These are phyloP conservation scores for Gasterosteus aculeatus DNA, from an alignment of 2,113 vertebrate species.

Conservation along the genomic window DNA sequence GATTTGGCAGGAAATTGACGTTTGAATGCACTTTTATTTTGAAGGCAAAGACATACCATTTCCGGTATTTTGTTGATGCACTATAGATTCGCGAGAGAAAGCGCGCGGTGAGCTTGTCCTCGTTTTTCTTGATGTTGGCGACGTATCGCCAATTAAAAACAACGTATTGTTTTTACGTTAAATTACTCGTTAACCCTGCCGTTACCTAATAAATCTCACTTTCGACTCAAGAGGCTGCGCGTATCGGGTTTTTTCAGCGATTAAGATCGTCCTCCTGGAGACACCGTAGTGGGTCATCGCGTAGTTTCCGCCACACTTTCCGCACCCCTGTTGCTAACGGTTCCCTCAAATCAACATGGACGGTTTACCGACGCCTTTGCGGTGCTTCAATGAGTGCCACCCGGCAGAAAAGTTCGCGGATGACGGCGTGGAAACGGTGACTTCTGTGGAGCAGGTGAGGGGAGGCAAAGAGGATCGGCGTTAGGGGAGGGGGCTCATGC, in stretches of 20 bases:
- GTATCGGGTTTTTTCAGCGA: not conserved
- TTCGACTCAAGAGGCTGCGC: too few species aligned
- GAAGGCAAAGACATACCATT: not conserved
- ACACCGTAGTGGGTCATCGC: slow-evolving; percentile 50
- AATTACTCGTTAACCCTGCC: too few species aligned
- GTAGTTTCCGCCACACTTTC: slow-evolving; percentile 39
- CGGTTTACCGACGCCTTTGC: slow-evolving; percentile 52
- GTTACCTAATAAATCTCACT: not conserved
- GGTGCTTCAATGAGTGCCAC: slow-evolving; percentile 76
- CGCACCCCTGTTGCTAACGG: too few species aligned
- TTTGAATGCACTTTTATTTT: slow-evolving; percentile 14
- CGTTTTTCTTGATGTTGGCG: slow-evolving; percentile 19
- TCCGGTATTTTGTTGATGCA: slow-evolving; percentile 1
- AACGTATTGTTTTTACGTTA: too few species aligned
- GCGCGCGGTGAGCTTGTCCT: not conserved
- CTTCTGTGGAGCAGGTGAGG: slow-evolving; percentile 83
- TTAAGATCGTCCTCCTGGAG: slow-evolving; percentile 37
- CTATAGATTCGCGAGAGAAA: not conserved
- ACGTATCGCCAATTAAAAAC: not conserved
- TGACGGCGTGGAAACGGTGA: slow-evolving; percentile 79
- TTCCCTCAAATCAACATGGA: slow-evolving; percentile 63
- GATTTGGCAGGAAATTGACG: not conserved
- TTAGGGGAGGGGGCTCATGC: slow-evolving; percentile 18
- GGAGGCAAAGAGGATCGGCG: slow-evolving; percentile 41
- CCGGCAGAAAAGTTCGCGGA: slow-evolving; percentile 73